These are phyloP conservation scores for Cynocephalus volans DNA, from an alignment of 2,113 vertebrate species.

Conservation along the genomic window DNA sequence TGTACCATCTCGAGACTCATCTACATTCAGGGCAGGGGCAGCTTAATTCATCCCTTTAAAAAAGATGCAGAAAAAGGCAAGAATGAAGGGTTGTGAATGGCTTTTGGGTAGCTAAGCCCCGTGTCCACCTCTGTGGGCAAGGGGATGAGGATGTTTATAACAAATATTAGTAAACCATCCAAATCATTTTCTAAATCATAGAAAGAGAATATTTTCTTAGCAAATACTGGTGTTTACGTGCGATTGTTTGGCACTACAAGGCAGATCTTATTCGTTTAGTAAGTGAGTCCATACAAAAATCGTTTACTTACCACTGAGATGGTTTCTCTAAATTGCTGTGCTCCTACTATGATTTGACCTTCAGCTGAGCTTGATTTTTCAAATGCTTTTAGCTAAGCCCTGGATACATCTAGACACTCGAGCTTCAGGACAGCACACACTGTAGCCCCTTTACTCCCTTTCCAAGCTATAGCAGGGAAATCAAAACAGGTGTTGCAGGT, in stretches of 20 bases:
- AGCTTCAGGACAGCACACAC: neutral
- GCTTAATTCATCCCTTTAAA: neutral
- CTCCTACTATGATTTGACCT: neutral
- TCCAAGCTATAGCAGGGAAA: neutral
- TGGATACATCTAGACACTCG: neutral
- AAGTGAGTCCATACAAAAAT: neutral
- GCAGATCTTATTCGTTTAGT: neutral
- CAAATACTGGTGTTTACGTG: neutral
- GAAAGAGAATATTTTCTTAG: constrained; percentile 27
- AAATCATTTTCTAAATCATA: constrained; percentile 44
- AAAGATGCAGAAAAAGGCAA: neutral
- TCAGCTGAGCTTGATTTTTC: neutral
- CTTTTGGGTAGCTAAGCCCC: neutral
- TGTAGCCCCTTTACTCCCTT: neutral
- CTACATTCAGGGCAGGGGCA: neutral
- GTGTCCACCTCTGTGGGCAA: neutral
- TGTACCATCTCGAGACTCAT: neutral
- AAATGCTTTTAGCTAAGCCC: neutral
- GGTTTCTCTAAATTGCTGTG: neutral
- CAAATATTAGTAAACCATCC: neutral
- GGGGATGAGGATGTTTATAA: neutral
- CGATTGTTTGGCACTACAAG: neutral
- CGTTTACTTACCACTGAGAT: neutral
- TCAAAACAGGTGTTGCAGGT: neutral
- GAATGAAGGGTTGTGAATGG: neutral